phyloP scores from a whole-genome alignment of 2,888 invertebrate genomes.

The Abrostola tripartita region DNA sequence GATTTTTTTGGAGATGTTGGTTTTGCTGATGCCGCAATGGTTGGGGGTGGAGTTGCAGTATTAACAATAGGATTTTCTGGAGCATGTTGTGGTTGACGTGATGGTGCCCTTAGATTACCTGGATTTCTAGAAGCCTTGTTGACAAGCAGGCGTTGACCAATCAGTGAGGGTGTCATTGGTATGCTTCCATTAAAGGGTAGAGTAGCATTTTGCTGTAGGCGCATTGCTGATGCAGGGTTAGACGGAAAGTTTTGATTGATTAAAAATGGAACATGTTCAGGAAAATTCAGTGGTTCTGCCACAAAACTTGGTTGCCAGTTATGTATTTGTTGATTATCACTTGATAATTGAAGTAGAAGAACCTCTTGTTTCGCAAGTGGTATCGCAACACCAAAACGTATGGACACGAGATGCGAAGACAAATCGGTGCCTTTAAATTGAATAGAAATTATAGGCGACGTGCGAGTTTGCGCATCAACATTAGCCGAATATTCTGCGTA shows the following conservation, averaged over 20 bases:
- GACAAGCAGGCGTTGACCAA: conserved; percentile 75
- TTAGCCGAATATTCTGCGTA: conserved; percentile 78
- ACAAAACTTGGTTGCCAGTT: conserved; percentile 73
- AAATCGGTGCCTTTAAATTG: conserved; percentile 85
- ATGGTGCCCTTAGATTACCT: conserved; percentile 74
- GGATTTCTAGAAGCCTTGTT: conserved; percentile 77
- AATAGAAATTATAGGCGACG: conserved; percentile 80
- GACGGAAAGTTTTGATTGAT: conserved; percentile 81
- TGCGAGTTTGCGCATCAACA: conserved; percentile 76
- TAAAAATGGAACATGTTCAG: conserved; percentile 81
- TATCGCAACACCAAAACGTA: conserved; percentile 81
- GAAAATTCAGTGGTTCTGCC: conserved; percentile 68
- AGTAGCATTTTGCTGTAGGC: conserved; percentile 75
- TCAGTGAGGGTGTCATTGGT: conserved; percentile 66
- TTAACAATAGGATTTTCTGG: conserved; percentile 42
- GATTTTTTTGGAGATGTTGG: conserved; percentile 78
- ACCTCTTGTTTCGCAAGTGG: conserved; percentile 84
- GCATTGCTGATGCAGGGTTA: conserved; percentile 82
- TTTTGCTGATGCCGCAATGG: conserved; percentile 60
- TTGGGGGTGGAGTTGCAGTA: conserved; percentile 41
- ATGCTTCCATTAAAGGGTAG: conserved; percentile 75
- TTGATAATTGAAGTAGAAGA: conserved; percentile 65
- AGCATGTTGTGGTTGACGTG: conserved; percentile 74
- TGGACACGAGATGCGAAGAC: conserved; percentile 78
- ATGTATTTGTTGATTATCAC: conserved; percentile 65